Conservation (phyloP, 2,797 vertebrate genomes). For the Perodicticus potto region DNA sequence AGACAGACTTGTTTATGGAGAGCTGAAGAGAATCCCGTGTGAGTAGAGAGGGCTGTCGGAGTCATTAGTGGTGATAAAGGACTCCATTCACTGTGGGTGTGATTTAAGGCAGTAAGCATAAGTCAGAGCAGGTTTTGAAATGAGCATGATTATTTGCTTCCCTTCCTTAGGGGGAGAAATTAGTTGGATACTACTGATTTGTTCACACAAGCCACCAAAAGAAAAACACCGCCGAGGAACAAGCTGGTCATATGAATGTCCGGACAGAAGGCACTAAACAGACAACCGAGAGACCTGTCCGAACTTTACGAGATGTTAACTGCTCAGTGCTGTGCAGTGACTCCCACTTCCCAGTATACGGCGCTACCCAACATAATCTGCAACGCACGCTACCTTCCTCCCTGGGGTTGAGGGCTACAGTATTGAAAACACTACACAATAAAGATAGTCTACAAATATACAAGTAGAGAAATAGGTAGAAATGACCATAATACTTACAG, state of each 20-base stretch:
- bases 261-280: neutral
- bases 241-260: neutral
- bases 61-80: neutral
- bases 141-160: neutral
- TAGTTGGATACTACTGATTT: neutral
- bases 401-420: neutral
- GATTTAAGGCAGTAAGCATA: slow-evolving; percentile 13
- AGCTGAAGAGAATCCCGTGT: neutral
- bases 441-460: neutral
- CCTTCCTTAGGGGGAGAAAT: slow-evolving; percentile 35
- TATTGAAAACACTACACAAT: neutral
- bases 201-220: neutral
- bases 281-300: neutral
- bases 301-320: neutral
- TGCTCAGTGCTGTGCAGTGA: neutral
- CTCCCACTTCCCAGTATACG: neutral
- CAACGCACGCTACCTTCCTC: neutral
- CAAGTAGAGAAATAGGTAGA: neutral
- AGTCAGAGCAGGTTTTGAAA: slow-evolving; percentile 48
- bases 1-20: slow-evolving; percentile 29
- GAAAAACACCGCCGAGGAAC: neutral
- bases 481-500: neutral
- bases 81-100: neutral
- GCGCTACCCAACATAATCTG: neutral
- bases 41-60: neutral